Percentiles rank a stretch among this genome's conserved stretches.
Evolutionary conservation across 2,113 vertebrate genomes (phyloP).

Genomic region (Ciconia stormi): DNA sequence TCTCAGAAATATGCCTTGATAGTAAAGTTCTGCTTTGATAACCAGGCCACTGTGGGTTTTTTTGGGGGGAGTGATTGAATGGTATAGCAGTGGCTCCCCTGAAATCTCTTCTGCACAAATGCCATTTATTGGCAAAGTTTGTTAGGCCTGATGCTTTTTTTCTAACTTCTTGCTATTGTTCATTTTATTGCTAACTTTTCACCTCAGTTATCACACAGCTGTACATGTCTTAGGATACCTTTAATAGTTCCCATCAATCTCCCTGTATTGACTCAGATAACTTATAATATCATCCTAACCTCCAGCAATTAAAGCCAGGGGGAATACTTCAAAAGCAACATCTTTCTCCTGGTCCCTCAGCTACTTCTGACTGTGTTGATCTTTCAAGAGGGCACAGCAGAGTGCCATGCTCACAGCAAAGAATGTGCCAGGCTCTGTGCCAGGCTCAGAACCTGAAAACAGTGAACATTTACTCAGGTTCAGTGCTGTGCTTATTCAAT

Average conservation of each 20-base stretch:
- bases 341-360: background rate
- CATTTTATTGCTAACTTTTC: background rate
- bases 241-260: background rate
- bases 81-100: background rate
- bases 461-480: background rate
- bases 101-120: background rate
- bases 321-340: background rate
- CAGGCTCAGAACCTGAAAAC: background rate
- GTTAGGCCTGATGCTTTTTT: background rate
- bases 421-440: too few relatives aligned
- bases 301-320: background rate
- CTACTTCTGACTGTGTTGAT: background rate
- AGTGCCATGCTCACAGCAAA: background rate
- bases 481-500: background rate
- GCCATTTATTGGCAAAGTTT: background rate
- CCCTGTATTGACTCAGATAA: background rate
- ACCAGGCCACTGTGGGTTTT: background rate
- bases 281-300: background rate
- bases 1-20: background rate
- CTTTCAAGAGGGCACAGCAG: background rate
- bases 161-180: background rate
- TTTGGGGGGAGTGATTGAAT: rapidly evolving
- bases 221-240: background rate
- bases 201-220: background rate
- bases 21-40: background rate